A percentile compares a stretch with the other conserved stretches of the same genome.
phyloP scores from a whole-genome alignment of 2,797 vertebrate genomes.

The Xenopus petersii region DNA sequence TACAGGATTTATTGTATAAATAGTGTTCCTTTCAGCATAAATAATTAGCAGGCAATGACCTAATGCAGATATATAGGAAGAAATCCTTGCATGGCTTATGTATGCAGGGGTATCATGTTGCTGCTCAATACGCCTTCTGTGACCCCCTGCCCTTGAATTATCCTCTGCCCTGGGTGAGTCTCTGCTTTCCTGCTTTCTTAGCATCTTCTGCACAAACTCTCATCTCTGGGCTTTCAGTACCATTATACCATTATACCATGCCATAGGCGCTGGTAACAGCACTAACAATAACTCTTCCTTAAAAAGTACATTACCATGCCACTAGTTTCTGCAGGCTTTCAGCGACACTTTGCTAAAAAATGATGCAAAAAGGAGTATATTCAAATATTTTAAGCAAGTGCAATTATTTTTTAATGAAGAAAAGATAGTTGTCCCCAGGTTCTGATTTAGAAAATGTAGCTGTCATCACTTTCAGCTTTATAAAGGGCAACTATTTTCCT shows the following conservation, averaged over 20 bases:
- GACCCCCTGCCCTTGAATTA: conserved; percentile 11
- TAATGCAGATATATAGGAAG: not conserved
- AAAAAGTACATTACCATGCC: no score
- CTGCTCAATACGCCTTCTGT: not conserved
- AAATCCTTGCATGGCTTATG: conserved; percentile 4
- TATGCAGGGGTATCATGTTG: conserved; percentile 32
- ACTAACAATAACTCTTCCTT: not conserved
- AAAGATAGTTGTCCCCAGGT: no score
- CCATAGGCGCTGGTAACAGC: conserved; percentile 8
- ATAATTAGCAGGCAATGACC: conserved; percentile 9
- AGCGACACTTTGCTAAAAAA: no score
- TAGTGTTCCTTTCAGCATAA: no score
- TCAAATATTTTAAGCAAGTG: no score
- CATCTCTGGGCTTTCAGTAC: conserved; percentile 24
- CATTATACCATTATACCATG: not conserved
- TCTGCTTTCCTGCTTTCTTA: conserved; percentile 19
- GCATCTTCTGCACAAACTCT: conserved; percentile 23
- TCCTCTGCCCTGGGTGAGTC: conserved; percentile 17
- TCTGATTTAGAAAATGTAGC: no score
- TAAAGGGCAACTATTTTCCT: no score
- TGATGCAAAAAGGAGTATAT: no score
- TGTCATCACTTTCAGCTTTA: no score
- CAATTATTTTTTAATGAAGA: no score
- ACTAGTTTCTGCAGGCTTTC: no score
- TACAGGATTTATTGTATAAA: no score